Evolutionary conservation across 2,113 vertebrate genomes (phyloP).

Genomic region (Nerophis ophidion): DNA sequence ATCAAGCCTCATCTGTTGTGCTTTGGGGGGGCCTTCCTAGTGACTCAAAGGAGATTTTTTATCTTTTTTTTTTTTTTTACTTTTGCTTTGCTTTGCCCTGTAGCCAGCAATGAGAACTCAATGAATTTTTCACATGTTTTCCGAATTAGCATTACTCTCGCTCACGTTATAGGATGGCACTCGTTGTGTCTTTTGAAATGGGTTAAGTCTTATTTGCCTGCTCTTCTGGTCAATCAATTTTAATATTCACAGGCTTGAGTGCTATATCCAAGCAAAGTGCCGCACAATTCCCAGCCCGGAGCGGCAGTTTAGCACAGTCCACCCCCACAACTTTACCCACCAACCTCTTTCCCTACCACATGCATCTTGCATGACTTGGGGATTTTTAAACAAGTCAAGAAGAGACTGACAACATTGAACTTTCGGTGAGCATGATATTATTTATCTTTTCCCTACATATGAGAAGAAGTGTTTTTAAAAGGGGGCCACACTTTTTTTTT

Average conservation of each 20-base stretch:
- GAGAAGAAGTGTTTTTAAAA: no score
- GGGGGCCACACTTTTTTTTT: no score
- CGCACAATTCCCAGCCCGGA: slow-evolving; percentile 48
- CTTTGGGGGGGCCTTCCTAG: slow-evolving; percentile 44
- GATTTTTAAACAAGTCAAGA: slow-evolving; percentile 60
- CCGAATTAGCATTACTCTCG: slow-evolving; percentile 9
- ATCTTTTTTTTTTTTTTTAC: slow-evolving; percentile 2
- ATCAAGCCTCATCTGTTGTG: slow-evolving; percentile 65
- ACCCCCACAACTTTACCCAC: slow-evolving; percentile 26
- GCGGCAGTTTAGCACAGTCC: slow-evolving; percentile 47
- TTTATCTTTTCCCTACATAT: slow-evolving; percentile 15
- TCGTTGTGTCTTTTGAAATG: slow-evolving; percentile 49
- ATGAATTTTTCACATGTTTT: slow-evolving; percentile 34
- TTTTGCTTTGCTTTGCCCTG: slow-evolving; percentile 16
- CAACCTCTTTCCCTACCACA: slow-evolving; percentile 10
- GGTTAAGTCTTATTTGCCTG: slow-evolving; percentile 46
- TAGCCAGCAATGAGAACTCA: slow-evolving; percentile 34
- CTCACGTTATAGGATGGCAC: slow-evolving; percentile 11
- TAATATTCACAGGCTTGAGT: slow-evolving; percentile 59
- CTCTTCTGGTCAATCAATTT: slow-evolving; percentile 55
- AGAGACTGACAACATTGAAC: slow-evolving; percentile 26
- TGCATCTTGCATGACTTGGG: slow-evolving; percentile 63
- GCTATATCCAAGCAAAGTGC: slow-evolving; percentile 54
- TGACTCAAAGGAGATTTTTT: slow-evolving; percentile 44
- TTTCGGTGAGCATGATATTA: slow-evolving; percentile 52